Evolutionary conservation across 2,113 vertebrate species (phyloP), one percentile per base, ranked within the genome.

Genomic region (Pelusios castaneus): DNA sequence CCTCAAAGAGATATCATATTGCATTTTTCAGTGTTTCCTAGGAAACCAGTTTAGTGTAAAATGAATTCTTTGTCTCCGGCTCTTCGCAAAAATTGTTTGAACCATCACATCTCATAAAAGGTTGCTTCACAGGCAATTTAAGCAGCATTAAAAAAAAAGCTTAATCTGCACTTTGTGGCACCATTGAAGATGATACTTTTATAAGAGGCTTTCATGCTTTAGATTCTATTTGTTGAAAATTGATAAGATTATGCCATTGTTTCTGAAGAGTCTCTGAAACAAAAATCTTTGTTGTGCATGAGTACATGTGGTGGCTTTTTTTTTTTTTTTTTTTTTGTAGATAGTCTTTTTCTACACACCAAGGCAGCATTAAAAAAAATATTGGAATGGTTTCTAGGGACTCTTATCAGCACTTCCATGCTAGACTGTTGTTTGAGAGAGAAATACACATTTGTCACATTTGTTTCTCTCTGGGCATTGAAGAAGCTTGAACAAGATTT

Each of bases 31-130:
- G 95, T 90, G 98, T 98, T 98, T 98, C 98, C 98, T 97, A 98
- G 98, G 98, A 97, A 98, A 98, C 98, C 95, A 93, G 95, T 97
- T 97, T 90, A 87, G 95, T 92, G 94, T 97, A 97, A 97, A 97
- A 97, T 80, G 88, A 97, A 95, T 95, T 98, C 98, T 98, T 98
- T 98, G 98, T 98, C 97, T 98, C 96, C 96, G 91, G 95, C 94
- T 98, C 95, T 97, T 97, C 96, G 97, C 97, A 96, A 98, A n/a
- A 98, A 98, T 97, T 98, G 96, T 98, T 98, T 97, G 97, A 98
- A 97, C 97, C 96, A 96, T 97, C 91, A 86, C 95, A 97, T 97
- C 98, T 98, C 60, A 88, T 96, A 96, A 97, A 97, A 97, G 94
- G 91, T 97, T 97, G 89, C 96, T 98, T 98, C 96, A 91, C 91